These are phyloP conservation scores for Epsilonema sp. DNA, from an alignment of 2,888 invertebrate genomes.

Conservation along the genomic window DNA sequence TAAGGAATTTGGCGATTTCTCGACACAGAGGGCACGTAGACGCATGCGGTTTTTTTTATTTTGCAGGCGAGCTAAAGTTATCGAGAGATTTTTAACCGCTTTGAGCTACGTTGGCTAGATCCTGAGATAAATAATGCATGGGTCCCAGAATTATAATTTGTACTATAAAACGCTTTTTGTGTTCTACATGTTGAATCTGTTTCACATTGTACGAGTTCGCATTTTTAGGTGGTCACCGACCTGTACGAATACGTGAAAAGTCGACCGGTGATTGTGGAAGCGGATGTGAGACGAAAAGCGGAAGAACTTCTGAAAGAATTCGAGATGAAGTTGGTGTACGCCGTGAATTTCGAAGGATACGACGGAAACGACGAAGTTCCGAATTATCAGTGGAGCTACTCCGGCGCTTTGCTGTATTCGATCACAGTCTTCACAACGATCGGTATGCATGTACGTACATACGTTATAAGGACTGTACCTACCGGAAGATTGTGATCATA, in stretches of 20 bases:
- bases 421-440: conserved; percentile 35
- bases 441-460: conserved; percentile 19
- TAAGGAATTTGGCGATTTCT: too few species aligned
- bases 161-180: too few species aligned
- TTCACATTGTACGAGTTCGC: too few species aligned
- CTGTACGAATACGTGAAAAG: conserved; percentile 29
- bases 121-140: too few species aligned
- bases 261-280: conserved; percentile 21
- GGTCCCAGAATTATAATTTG: too few species aligned
- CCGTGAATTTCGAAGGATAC: conserved; percentile 31
- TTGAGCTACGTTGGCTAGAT: too few species aligned
- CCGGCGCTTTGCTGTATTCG: conserved; percentile 33
- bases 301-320: conserved; percentile 29
- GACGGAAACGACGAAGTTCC: conserved; percentile 24
- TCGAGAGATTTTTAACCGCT: too few species aligned
- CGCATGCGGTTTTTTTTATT: too few species aligned
- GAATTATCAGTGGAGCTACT: conserved; percentile 32
- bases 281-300: conserved; percentile 21
- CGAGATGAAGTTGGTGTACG: conserved; percentile 30
- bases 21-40: too few species aligned
- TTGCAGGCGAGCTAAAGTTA: too few species aligned
- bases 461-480: neutral
- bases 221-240: conserved; percentile 20
- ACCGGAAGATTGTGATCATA: too few species aligned
- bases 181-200: neutral